Conservation (phyloP, 1,140 invertebrate genomes). For the Scylla paramamosain region DNA sequence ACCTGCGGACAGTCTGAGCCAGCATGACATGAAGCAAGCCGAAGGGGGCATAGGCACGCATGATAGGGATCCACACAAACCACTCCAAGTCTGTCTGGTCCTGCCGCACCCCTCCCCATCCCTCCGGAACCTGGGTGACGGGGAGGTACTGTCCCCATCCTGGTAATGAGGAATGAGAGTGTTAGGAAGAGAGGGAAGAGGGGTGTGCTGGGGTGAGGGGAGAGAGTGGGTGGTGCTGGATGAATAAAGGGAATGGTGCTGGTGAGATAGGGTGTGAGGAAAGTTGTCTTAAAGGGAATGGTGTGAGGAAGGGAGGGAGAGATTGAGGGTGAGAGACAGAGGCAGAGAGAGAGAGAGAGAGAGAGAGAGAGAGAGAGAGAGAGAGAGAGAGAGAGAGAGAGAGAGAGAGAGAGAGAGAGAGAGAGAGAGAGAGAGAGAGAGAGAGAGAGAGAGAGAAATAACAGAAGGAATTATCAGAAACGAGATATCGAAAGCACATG, state of each 20-base stretch:
- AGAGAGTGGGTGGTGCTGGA: neutral
- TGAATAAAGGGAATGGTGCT: neutral
- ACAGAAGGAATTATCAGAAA: no score
- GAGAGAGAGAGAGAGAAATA: no score
- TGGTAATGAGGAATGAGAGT: neutral
- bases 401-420: no score
- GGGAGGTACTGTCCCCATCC: slow-evolving; percentile 72
- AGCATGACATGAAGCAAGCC: slow-evolving; percentile 52
- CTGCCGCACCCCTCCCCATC: slow-evolving; percentile 43
- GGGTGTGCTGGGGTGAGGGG: neutral
- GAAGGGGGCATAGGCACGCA: slow-evolving; percentile 64
- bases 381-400: no score
- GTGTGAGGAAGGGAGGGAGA: neutral
- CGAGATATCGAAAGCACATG: no score
- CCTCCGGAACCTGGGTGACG: slow-evolving; percentile 41
- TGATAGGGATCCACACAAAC: slow-evolving; percentile 72
- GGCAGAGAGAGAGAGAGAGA: no score
- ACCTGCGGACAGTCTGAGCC: slow-evolving; percentile 57
- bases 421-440: no score
- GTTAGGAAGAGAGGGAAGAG: neutral
- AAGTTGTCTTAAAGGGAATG: neutral
- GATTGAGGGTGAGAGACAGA: no score
- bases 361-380: no score
- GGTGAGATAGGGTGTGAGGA: neutral
- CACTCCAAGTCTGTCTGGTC: slow-evolving; percentile 75